Percentiles rank a stretch among this genome's conserved stretches.
phyloP scores from a whole-genome alignment of 2,888 invertebrate genomes.

The Tachina fera region DNA sequence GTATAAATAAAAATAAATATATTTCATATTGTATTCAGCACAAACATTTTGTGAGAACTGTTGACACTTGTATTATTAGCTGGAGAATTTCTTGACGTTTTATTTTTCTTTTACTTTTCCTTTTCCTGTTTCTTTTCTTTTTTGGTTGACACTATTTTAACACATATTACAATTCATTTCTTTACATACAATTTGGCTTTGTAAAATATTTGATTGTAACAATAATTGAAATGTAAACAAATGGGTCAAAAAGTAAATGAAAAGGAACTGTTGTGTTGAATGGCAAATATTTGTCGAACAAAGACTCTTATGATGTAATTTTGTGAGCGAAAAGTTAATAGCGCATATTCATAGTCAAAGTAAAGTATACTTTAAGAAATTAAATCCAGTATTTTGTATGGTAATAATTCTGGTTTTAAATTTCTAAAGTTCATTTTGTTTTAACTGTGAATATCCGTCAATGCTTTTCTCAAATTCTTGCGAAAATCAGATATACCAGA shows the following conservation, averaged over 20 bases:
- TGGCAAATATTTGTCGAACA: neutral
- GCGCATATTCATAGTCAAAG: no score
- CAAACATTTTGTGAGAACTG: constrained; percentile 62
- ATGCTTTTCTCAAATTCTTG: no score
- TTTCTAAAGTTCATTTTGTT: no score
- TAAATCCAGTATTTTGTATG: no score
- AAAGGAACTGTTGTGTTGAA: neutral
- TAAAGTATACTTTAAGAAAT: no score
- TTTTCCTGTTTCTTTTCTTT: neutral
- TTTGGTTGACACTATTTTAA: neutral
- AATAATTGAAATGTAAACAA: constrained; percentile 53
- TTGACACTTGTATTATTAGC: constrained; percentile 69
- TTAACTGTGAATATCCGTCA: no score
- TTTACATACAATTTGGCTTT: neutral
- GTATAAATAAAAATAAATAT: neutral
- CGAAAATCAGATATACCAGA: no score
- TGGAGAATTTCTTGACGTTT: constrained; percentile 38
- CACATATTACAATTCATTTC: neutral
- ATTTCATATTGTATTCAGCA: constrained; percentile 45
- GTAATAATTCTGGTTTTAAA: no score
- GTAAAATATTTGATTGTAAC: constrained; percentile 37
- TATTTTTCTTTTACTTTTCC: neutral
- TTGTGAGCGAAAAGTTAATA: no score
- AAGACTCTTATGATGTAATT: neutral
- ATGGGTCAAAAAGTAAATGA: constrained; percentile 16